A percentile compares a stretch with the other conserved stretches of the same genome.
Conservation (phyloP, 2,797 vertebrate species). For the Parambassis ranga region DNA sequence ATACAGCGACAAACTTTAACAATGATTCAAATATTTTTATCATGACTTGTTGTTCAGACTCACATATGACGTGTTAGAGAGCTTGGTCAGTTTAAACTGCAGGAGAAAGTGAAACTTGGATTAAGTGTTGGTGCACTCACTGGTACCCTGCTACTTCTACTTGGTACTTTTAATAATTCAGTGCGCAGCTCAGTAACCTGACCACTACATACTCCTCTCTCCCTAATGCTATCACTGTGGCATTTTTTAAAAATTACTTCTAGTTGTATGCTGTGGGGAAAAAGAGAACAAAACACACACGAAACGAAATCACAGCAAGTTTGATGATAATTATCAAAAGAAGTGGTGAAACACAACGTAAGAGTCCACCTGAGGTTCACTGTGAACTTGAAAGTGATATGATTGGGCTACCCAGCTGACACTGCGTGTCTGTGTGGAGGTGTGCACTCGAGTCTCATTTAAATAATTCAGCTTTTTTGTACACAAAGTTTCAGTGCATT, state of each 20-base stretch:
- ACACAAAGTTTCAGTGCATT: conserved; percentile 19
- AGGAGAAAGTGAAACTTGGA: conserved; percentile 8
- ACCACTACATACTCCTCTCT: conserved; percentile 23
- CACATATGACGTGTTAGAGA: neutral
- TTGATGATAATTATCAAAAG: neutral
- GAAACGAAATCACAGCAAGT: neutral
- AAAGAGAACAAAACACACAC: conserved; percentile 4
- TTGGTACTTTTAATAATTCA: conserved; percentile 66
- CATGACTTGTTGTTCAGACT: neutral
- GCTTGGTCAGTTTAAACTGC: neutral
- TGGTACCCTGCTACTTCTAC: conserved; percentile 36
- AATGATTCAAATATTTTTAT: too few species aligned
- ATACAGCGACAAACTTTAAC: too few species aligned
- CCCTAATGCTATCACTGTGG: neutral
- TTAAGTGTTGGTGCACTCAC: conserved; percentile 4
- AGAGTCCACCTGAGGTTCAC: conserved; percentile 24
- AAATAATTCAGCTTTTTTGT: conserved; percentile 65
- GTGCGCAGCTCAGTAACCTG: conserved; percentile 38
- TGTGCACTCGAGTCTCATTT: conserved; percentile 36
- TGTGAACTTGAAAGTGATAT: conserved; percentile 34
- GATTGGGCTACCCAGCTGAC: conserved; percentile 23
- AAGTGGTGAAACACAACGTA: neutral
- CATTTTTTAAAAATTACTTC: conserved; percentile 13
- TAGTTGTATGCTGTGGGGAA: neutral
- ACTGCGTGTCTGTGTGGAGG: conserved; percentile 18